Evolutionary conservation across 2,113 vertebrate species (phyloP).

Genomic region (Coptodon rendalli): DNA sequence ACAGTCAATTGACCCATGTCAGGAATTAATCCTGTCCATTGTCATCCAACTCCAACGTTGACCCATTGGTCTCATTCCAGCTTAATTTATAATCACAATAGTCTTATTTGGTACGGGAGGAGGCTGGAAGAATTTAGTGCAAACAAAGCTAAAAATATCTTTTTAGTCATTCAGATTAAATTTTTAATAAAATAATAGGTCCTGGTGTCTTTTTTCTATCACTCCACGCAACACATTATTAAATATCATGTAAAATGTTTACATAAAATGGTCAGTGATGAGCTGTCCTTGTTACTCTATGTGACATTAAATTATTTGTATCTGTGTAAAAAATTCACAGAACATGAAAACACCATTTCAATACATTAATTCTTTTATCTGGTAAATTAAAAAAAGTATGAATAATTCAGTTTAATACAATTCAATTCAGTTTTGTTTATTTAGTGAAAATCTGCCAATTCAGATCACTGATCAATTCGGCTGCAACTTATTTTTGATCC

Average conservation of each 20-base stretch:
- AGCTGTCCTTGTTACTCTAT: too few relatives aligned
- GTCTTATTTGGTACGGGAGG: too few relatives aligned
- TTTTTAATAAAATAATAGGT: too few relatives aligned
- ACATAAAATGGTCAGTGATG: too few relatives aligned
- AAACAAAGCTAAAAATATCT: fast-evolving
- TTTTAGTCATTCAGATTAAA: fast-evolving
- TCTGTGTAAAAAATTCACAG: background rate
- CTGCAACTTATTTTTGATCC: background rate
- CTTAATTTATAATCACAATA: too few relatives aligned
- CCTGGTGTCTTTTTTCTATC: too few relatives aligned
- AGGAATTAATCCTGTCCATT: too few relatives aligned
- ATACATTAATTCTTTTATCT: fast-evolving
- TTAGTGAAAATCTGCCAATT: fast-evolving
- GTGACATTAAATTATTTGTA: too few relatives aligned
- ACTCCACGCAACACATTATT: fast-evolving
- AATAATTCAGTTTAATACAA: fast-evolving
- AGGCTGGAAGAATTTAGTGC: background rate
- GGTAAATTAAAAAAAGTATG: background rate
- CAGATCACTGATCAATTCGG: fast-evolving
- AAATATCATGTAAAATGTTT: background rate
- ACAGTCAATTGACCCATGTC: too few relatives aligned
- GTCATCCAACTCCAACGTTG: too few relatives aligned
- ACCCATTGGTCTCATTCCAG: fast-evolving
- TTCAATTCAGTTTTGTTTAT: fast-evolving
- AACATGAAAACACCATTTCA: background rate